Base-by-base conservation (phyloP, 2,888 invertebrate species). In the Dione juno region DNA sequence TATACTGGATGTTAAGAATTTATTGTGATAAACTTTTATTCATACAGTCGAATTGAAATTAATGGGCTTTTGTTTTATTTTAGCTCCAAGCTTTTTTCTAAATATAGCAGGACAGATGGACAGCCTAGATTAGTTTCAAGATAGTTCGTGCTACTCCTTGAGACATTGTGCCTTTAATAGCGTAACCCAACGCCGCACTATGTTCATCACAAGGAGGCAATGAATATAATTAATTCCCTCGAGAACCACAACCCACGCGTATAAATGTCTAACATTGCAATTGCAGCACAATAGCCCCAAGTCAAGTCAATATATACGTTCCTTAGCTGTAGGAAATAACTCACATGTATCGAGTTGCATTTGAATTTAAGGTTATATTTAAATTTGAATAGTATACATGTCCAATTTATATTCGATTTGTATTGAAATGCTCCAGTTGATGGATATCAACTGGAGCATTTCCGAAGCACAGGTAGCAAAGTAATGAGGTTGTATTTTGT, bases 1-100 rank as follows among this genome's bases (percentile, higher is more conserved):
- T 71, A 67, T 71, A 65, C 70, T 40, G 52, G 43, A 61, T 28
- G n/a, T 61, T 61, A 45, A 45, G 61, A 61, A 61, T 61, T n/a
- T 43, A 61, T 45, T 61, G 21, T 40, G 11, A 40, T 57, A 16
- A 40, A 57, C n/a, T 40, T 50, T 19, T 40, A 11, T 40, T 28
- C 5, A 9, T 16, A 16, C 9, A 9, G 48, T 9, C 1, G 16
- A 16, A 16, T 16, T 8, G n/a, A 16, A 48, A 48, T 48, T 16
- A 7, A 16, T 9, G 1, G 48, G 2, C 28, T 28, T 28, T 28
- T 28, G 28, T 48, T 48, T 48, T 16, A 16, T 48, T 48, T 7
- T 16, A n/a, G n/a, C n/a, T n/a, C n/a, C n/a, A n/a, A n/a, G n/a
- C n/a, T n/a, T n/a, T n/a, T n/a, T n/a, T n/a, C n/a, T 16, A 16